Base-by-base conservation (phyloP, 2,888 invertebrate species). In the Diarsia mendica region DNA sequence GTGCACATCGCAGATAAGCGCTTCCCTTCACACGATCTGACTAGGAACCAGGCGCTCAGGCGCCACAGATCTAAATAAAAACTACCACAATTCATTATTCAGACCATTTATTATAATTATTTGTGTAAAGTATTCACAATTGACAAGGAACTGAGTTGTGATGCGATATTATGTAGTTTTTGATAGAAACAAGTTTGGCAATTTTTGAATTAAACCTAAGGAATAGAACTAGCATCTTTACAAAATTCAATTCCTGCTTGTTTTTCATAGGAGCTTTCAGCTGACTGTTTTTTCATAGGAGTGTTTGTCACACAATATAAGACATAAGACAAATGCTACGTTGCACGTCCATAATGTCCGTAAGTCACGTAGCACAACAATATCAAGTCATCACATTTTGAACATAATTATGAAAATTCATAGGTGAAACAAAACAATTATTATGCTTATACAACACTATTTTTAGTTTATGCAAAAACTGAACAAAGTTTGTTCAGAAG, bases 51-150 rank as follows among this genome's bases (percentile, higher is more conserved):
- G 33, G 46, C 68, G 69, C 60, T 23, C 39, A 5, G 8, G 39
- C 39, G 39, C 39, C 39, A 33, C 44, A 20, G 46, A 33, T n/a
- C 33, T 0, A n/a, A 72, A 72, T 76, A 72, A 72, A 82, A 82
- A 84, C 11, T 18, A 60, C 51, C 13, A 58, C 55, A 58, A 63
- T 49, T 13, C 0, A 53, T 60, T 72, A 72, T 68, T 67, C 61
- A 55, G 13, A 80, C 33, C n/a, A 67, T 84, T 84, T 80, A 84
- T 84, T 84, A 63, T 71, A 63, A 63, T 49, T 76, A 60, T 71
- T 49, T 64, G 9, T 68, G 23, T 75, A 61, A 55, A 33, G 2
- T 39, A 70, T 79, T 79, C 28, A 66, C 63, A 71, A 63, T 68
- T 49, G 39, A 79, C 53, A 58, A 69, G 63, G 53, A 80, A 75